A percentile compares a stretch with the other conserved stretches of the same genome.
Conservation (phyloP, 2,888 invertebrate species). For the Dromius quadrimaculatus region DNA sequence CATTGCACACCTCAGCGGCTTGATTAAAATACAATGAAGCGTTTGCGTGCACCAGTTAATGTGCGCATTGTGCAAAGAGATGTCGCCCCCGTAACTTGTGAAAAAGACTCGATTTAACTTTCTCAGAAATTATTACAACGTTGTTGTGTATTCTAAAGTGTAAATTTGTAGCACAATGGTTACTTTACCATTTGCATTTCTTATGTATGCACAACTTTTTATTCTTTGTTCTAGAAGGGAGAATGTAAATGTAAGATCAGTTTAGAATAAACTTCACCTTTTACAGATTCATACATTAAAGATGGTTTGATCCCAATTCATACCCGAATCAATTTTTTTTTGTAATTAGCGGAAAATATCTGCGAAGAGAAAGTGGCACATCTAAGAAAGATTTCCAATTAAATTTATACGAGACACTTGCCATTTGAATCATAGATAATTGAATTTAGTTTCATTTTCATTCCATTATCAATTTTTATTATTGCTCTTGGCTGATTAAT, state of each 20-base stretch:
- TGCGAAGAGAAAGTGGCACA: slow-evolving; percentile 30
- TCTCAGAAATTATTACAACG: slow-evolving; percentile 9
- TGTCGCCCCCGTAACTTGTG: slow-evolving; percentile 30
- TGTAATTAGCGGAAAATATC: slow-evolving; percentile 1
- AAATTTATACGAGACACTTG: slow-evolving; percentile 18
- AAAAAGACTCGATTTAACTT: slow-evolving; percentile 5
- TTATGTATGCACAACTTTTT: slow-evolving; percentile 4
- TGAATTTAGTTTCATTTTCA: slow-evolving; percentile 28
- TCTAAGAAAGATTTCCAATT: slow-evolving; percentile 35
- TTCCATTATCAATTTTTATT: slow-evolving; percentile 35
- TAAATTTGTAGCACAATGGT: slow-evolving; percentile 35
- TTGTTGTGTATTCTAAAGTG: slow-evolving; percentile 15
- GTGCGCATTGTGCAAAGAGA: slow-evolving; percentile 36
- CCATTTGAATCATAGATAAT: slow-evolving; percentile 35
- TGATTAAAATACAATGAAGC: slow-evolving; percentile 40
- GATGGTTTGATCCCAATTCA: no score
- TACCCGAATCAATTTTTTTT: no score
- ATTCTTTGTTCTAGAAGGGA: slow-evolving; percentile 19
- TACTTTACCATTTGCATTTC: slow-evolving; percentile 2
- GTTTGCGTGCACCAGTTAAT: slow-evolving; percentile 30
- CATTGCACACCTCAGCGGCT: slow-evolving; percentile 9
- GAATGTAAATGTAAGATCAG: no score
- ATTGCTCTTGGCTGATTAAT: slow-evolving; percentile 23
- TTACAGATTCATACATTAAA: no score
- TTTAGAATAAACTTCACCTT: no score